Conservation (phyloP, 2,888 invertebrate genomes). For the Cerastis rubricosa region DNA sequence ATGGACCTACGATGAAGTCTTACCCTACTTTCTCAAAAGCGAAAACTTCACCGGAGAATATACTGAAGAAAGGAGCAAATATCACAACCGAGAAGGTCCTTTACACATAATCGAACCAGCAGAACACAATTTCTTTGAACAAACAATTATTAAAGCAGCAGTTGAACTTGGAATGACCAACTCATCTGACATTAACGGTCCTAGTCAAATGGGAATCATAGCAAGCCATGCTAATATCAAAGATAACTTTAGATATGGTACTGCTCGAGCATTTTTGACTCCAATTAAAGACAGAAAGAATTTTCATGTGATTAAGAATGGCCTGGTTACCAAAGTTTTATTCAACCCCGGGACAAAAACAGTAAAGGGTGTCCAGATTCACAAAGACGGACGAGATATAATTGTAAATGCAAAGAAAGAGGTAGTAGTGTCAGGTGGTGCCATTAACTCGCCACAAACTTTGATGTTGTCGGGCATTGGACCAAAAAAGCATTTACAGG, state of each 20-base stretch:
- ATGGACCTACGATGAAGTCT: slow-evolving; percentile 90
- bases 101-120: slow-evolving; percentile 76
- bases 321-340: slow-evolving; percentile 88
- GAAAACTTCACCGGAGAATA: slow-evolving; percentile 79
- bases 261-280: slow-evolving; percentile 89
- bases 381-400: slow-evolving; percentile 79
- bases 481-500: slow-evolving; percentile 81
- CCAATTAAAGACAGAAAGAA: slow-evolving; percentile 81
- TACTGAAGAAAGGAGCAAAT: slow-evolving; percentile 69
- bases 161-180: slow-evolving; percentile 84
- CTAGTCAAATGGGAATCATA: slow-evolving; percentile 86
- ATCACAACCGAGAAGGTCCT: slow-evolving; percentile 82
- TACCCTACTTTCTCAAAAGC: slow-evolving; percentile 88
- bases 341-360: slow-evolving; percentile 87
- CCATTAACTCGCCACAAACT: slow-evolving; percentile 89
- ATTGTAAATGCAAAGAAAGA: slow-evolving; percentile 84
- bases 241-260: slow-evolving; percentile 86
- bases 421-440: slow-evolving; percentile 87
- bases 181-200: slow-evolving; percentile 82
- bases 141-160: slow-evolving; percentile 79
- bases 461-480: slow-evolving; percentile 90
- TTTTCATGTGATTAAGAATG: slow-evolving; percentile 87
- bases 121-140: slow-evolving; percentile 70
- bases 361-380: slow-evolving; percentile 81
- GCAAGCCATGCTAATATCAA: slow-evolving; percentile 84